Percentiles rank a stretch among this genome's conserved stretches.
These are phyloP conservation scores for Ceramica pisi DNA, from an alignment of 2,888 invertebrate species.

Conservation along the genomic window DNA sequence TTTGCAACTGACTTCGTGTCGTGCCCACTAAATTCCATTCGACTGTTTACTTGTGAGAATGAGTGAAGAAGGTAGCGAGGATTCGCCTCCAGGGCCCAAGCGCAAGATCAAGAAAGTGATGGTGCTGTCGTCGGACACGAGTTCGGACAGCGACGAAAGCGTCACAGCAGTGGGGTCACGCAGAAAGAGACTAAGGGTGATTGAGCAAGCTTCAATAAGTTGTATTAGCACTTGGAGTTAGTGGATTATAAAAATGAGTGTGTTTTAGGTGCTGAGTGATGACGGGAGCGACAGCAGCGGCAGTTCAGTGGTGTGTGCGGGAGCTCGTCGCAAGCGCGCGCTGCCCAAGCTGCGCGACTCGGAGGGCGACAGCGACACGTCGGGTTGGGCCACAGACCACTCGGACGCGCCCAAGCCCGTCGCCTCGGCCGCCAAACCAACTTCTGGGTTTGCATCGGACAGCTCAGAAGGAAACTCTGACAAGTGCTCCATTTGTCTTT, in stretches of 20 bases:
- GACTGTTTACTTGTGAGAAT: slow-evolving; percentile 77
- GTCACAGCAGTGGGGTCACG: slow-evolving; percentile 81
- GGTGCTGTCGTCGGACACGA: slow-evolving; percentile 80
- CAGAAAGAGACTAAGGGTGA: slow-evolving; percentile 88
- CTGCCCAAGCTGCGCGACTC: slow-evolving; percentile 82
- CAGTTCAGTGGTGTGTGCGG: slow-evolving; percentile 77
- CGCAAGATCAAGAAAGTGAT: slow-evolving; percentile 83
- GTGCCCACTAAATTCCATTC: slow-evolving; percentile 75
- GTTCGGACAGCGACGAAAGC: slow-evolving; percentile 87
- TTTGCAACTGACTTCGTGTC: slow-evolving; percentile 86
- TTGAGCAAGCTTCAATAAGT: slow-evolving; percentile 52
- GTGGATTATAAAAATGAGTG: slow-evolving; percentile 31
- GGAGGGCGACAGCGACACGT: slow-evolving; percentile 81
- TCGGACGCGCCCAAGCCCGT: slow-evolving; percentile 64
- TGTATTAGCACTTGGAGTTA: slow-evolving; percentile 9
- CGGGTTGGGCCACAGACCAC: slow-evolving; percentile 77
- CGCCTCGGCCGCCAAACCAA: slow-evolving; percentile 60
- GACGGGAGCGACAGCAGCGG: slow-evolving; percentile 87
- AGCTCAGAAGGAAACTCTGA: slow-evolving; percentile 94
- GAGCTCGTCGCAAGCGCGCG: slow-evolving; percentile 78
- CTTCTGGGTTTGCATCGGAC: slow-evolving; percentile 88
- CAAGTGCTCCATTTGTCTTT: slow-evolving; percentile 97
- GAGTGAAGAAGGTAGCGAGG: slow-evolving; percentile 85
- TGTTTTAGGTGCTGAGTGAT: slow-evolving; percentile 89
- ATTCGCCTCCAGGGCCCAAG: slow-evolving; percentile 79